Evolutionary conservation across 2,113 vertebrate species (phyloP).

Genomic region (Pachypanchax playfairii): DNA sequence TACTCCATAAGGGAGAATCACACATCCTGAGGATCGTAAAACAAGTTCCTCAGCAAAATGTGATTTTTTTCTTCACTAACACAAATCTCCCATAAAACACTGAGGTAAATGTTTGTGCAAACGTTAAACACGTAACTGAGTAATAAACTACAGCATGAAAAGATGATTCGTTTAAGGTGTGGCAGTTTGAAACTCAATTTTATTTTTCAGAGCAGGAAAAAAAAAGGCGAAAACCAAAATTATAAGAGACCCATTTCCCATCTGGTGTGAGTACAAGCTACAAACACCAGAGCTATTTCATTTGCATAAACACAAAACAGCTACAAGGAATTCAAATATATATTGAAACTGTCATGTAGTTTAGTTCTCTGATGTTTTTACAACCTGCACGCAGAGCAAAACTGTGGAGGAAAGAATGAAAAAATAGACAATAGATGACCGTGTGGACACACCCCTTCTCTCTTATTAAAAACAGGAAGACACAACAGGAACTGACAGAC

Average conservation of each 20-base stretch:
- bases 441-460: background rate
- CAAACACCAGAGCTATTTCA: background rate
- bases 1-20: constrained; percentile 35
- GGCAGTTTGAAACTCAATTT: background rate
- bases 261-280: background rate
- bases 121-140: background rate
- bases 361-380: background rate
- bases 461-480: constrained; percentile 45
- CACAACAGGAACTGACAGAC: constrained; percentile 41
- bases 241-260: background rate
- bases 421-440: no score
- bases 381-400: background rate
- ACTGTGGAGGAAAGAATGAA: background rate
- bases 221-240: no score
- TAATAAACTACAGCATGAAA: constrained; percentile 6
- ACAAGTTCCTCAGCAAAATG: constrained; percentile 22
- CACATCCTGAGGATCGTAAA: constrained; percentile 49
- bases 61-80: constrained; percentile 34
- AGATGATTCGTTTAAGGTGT: background rate
- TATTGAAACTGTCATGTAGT: constrained; percentile 3
- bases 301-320: constrained; percentile 3
- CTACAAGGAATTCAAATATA: constrained; percentile 16
- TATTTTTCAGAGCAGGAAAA: background rate
- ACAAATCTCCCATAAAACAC: constrained; percentile 52
- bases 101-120: constrained; percentile 16